Base-by-base conservation (phyloP, 2,797 vertebrate species). In the Strix occidentalis region DNA sequence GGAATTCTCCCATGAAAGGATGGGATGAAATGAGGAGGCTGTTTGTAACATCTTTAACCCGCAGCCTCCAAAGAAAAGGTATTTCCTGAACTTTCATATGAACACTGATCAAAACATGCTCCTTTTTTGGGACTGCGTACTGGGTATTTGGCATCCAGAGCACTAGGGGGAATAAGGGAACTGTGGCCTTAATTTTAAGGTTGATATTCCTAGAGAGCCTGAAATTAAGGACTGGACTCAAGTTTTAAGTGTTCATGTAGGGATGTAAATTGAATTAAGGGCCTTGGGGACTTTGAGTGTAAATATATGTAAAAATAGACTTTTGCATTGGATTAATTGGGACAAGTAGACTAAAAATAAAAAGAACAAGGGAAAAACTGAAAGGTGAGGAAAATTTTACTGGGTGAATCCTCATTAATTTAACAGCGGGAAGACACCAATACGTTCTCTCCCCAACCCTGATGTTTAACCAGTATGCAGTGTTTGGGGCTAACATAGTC, bases 11-110 rank as follows among this genome's bases (percentile, higher is more conserved):
- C 9, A 6, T 18, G 23, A 84, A 81, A 13, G 33, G 16, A 37
- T 41, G 29, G 33, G 13, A 20, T 81, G 8, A 58, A 61, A 58
- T 35, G 1, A 70, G 63, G 35, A 58, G 14, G 9, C 39, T 58
- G 9, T 50, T 81, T 61, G 23, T 45, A 84, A 35, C 5, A 21
- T 51, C 28, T 89, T 81, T 56, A 90, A 31, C 13, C 3, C 11
- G 29, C 5, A 7, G 14, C 4, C 28, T 61, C 46, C 0, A 0
- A 74, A 18, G 33, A 48, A 56, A 57, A 58, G 10, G 8, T 57
- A 23, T 66, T 93, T 90, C 65, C 57, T 66, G 57, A 63, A 48
- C 35, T 88, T 76, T 31, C 41, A 35, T 13, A 13, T 57, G 16
- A 71, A 53, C 10, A 33, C 5, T 69, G n/a, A 50, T 41, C 46